Base-by-base conservation (phyloP, 2,888 invertebrate species). In the Eupithecia subfuscata region DNA sequence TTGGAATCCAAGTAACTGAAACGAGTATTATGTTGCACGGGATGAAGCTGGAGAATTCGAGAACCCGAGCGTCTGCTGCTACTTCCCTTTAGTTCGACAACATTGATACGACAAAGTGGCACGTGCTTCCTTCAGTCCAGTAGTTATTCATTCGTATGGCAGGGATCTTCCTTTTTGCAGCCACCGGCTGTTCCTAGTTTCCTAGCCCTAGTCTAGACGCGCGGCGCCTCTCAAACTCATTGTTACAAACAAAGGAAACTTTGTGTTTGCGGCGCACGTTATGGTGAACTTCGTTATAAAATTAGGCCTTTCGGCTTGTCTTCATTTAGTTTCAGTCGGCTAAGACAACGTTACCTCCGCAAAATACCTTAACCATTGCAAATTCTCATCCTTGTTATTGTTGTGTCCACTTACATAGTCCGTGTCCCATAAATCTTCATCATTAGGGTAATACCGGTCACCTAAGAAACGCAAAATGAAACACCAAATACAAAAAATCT, bases 211-310 rank as follows among this genome's bases (percentile, higher is more conserved):
- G 82, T 81, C 83, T 83, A 84, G 82, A 83, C 83, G 82, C 83
- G 82, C 79, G 82, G 81, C 82, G 82, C 81, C 83, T 84, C 80
- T 83, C 82, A 85, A 87, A 87, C 84, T 85, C 84, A 84, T 87
- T 86, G 85, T 87, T 88, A 80, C 80, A 82, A 83, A 88, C 87
- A 87, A 88, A 86, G 83, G 81, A 83, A 86, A 83, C 83, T 85
- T 85, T 72, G 78, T 70, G 81, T 82, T 78, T 34, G 79, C 79
- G 75, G 80, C 76, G 76, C 79, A 82, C 82, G 84, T 88, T 86
- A 86, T 83, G 79, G 79, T 77, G 79, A 78, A 79, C 81, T 82
- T 84, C 80, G 79, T 83, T 85, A 83, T 81, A 82, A 82, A 81
- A 83, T 82, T 81, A 76, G 78, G 75, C 72, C 79, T 79, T 74